These are phyloP conservation scores for Noctua janthe DNA, from an alignment of 2,888 invertebrate genomes.

Conservation along the genomic window DNA sequence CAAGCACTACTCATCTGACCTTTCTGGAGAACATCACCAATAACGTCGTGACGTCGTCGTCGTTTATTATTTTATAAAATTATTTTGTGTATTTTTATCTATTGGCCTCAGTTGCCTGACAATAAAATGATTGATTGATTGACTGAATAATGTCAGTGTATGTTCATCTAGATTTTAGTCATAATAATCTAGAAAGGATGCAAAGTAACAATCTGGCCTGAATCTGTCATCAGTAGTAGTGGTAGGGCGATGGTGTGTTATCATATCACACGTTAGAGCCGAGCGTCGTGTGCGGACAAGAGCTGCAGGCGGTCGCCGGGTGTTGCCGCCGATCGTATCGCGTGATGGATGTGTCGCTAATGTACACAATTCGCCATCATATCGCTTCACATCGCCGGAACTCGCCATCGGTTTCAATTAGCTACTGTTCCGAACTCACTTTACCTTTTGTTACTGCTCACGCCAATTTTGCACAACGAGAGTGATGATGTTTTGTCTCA, in stretches of 20 bases:
- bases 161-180: not conserved
- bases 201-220: not conserved
- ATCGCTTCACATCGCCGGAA: slow-evolving; percentile 23
- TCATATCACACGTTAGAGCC: not conserved
- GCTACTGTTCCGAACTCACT: slow-evolving; percentile 7
- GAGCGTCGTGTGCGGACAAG: slow-evolving; percentile 15
- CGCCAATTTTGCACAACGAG: not conserved
- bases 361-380: slow-evolving; percentile 13
- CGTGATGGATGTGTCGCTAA: slow-evolving; percentile 51
- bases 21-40: not conserved
- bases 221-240: not conserved
- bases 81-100: no score
- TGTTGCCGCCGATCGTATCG: slow-evolving; percentile 41
- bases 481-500: slow-evolving; percentile 1
- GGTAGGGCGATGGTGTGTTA: no score
- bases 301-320: not conserved
- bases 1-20: not conserved
- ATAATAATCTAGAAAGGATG: not conserved
- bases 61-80: no score
- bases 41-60: not conserved
- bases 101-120: no score
- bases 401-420: slow-evolving; percentile 31
- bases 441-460: slow-evolving; percentile 35
- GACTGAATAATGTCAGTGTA: not conserved
- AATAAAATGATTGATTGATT: no score